These are phyloP conservation scores for Dallia pectoralis DNA, from an alignment of 2,797 vertebrate genomes.

Conservation along the genomic window DNA sequence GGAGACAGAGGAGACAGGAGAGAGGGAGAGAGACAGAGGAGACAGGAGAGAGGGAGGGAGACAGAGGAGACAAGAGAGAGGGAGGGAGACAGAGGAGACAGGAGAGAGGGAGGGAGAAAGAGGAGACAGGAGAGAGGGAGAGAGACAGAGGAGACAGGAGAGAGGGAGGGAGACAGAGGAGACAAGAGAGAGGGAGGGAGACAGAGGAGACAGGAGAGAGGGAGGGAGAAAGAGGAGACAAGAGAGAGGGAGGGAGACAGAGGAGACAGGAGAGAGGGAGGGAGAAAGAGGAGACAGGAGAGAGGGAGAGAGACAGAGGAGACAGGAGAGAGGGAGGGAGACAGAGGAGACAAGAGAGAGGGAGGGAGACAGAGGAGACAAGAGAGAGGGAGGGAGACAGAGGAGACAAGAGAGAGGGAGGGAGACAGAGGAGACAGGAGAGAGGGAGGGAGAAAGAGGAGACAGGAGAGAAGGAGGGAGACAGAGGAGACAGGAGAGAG, in stretches of 20 bases:
- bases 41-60: neutral
- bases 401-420: neutral
- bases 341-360: neutral
- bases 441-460: neutral
- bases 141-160: neutral
- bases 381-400: neutral
- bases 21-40: too few species aligned
- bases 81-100: too few species aligned
- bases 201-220: too few species aligned
- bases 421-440: too few species aligned
- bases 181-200: neutral
- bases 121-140: neutral
- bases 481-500: neutral
- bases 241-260: neutral
- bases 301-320: neutral
- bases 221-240: neutral
- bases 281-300: neutral
- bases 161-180: neutral
- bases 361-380: neutral
- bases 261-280: neutral
- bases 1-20: too few species aligned
- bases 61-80: neutral
- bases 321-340: too few species aligned
- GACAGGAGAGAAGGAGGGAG: neutral
- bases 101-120: too few species aligned